Evolutionary conservation across 1,140 invertebrate genomes (phyloP).

Genomic region (Habropoda laboriosa): DNA sequence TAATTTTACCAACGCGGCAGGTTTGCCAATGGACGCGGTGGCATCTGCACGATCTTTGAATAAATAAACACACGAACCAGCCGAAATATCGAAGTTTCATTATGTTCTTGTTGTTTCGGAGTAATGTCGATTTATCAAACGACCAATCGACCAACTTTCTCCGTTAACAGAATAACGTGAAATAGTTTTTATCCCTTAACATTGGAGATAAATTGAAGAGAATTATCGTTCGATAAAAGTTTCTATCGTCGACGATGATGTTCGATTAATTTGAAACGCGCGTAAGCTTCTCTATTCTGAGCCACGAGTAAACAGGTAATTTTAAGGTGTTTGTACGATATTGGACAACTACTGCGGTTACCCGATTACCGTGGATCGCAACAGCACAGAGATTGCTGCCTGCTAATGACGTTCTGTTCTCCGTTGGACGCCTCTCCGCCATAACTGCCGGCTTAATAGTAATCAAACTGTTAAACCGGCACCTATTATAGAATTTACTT

Average conservation of each 20-base stretch:
- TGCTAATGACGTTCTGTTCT: constrained; percentile 6
- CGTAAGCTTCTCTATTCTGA: not conserved
- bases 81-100: constrained; percentile 21
- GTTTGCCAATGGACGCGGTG: not conserved
- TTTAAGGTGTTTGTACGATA: not conserved
- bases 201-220: no score
- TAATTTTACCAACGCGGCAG: not conserved
- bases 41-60: not conserved
- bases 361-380: not conserved
- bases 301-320: no score
- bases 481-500: not conserved
- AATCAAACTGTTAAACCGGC: not conserved
- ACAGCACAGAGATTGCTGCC: not conserved
- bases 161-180: constrained; percentile 3
- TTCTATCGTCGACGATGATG: no score
- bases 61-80: constrained; percentile 12
- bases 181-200: no score
- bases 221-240: no score
- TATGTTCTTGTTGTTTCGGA: not conserved
- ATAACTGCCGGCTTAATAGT: not conserved
- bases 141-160: not conserved
- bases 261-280: not conserved
- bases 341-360: not conserved
- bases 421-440: not conserved
- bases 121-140: constrained; percentile 1